These are phyloP conservation scores for Ceratitis capitata DNA, from an alignment of 1,140 invertebrate genomes.

Conservation along the genomic window DNA sequence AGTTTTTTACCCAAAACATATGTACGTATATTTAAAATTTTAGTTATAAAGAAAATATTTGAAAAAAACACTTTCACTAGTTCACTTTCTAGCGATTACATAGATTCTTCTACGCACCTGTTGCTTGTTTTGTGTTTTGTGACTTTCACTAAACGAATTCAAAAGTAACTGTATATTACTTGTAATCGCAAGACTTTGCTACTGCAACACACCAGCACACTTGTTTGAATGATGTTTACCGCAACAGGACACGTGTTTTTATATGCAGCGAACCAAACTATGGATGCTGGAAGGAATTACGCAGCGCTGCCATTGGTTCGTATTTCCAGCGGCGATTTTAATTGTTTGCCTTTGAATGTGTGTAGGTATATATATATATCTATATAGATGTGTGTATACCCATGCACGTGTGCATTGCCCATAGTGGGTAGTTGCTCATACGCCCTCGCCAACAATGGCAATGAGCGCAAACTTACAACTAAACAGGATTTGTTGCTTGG, in stretches of 20 bases:
- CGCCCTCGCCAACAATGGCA: conserved; percentile 1
- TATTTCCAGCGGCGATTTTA: conserved; percentile 32
- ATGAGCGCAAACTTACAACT: no score
- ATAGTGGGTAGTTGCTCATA: conserved; percentile 12
- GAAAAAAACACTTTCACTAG: not conserved
- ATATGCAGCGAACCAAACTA: conserved; percentile 53
- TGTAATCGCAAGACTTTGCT: not conserved
- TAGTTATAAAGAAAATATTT: not conserved
- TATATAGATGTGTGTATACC: no score
- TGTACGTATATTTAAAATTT: no score
- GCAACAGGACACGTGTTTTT: conserved; percentile 60
- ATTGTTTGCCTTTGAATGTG: not conserved
- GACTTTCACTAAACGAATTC: not conserved
- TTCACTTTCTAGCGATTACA: not conserved
- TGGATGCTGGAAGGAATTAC: conserved; percentile 31
- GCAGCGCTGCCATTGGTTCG: conserved; percentile 51
- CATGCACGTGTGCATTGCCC: no score
- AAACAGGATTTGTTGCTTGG: not conserved
- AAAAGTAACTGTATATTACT: conserved; percentile 29
- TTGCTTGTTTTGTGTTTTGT: conserved; percentile 23
- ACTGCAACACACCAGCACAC: conserved; percentile 47
- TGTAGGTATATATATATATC: no score
- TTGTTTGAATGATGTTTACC: conserved; percentile 57
- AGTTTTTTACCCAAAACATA: not conserved
- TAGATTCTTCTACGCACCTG: conserved; percentile 4